Evolutionary conservation across 2,113 vertebrate species (phyloP), one percentile per base, ranked within the genome.

Genomic region (Bos taurus): DNA sequence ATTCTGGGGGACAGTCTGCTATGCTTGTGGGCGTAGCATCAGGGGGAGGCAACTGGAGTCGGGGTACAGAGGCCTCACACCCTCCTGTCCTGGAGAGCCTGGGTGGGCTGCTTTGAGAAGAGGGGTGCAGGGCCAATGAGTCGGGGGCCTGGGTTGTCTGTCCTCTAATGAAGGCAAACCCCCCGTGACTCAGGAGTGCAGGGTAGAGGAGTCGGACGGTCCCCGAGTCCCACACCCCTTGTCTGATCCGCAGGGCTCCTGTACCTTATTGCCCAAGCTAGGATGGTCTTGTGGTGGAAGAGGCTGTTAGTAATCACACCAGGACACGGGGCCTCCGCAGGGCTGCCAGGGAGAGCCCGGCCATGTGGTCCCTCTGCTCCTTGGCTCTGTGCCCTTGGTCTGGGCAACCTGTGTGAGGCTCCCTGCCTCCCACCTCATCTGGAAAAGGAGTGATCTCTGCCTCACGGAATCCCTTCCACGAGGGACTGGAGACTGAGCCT

Each of bases 271-370:
- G 56, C 9, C 50, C 64, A 59, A 9, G 6, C 12, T 1, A 26
- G 40, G 59, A 15, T 0, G 4, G 7, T 15, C 62, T 40, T 6
- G 1, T 0, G 9, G 28, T 19, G 25, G 8, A 28, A 10, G 12
- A 1, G 52, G 48, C 56, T 50, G 0, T 21, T 5, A 8, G 6
- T 5, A 14, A 11, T 46, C 2, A 25, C n/a, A 52, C 26, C 62
- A 25, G 52, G 6, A 52, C 36, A 1, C 0, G 0, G 4, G 3
- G 71, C 17, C 0, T 1, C 19, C 0, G 0, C 9, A 40, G 54
- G 19, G 36, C 60, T 1, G 0, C 16, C 10, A 36, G 8, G 25
- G 43, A 1, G 4, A 9, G 46, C 16, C 62, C 3, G 7, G n/a
- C 7, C 10, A 0, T 2, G 16, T 7, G 87, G 52, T 26, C 10